Evolutionary conservation across 2,113 vertebrate species (phyloP), one percentile per base, ranked within the genome.

Genomic region (Camelus dromedarius): DNA sequence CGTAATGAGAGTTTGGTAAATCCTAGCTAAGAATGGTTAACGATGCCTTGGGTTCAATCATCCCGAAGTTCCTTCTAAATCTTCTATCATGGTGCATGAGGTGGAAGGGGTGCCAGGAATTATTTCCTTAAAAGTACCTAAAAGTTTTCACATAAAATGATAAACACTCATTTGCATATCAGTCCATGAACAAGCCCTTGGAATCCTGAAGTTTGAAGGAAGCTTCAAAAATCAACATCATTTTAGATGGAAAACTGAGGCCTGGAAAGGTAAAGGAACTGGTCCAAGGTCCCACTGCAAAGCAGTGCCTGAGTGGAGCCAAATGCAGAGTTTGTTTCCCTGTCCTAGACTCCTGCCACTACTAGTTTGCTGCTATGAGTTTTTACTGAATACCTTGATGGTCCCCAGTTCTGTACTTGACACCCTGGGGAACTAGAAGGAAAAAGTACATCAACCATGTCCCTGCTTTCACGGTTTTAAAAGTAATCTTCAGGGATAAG

Each of bases 161-260:
- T 70, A 88, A 93, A 66, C 15, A 54, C 19, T 81, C 20, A 19
- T 72, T 58, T 85, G 77, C 5, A 16, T 67, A 56, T 81, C n/a
- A 88, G 67, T 80, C 66, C 50, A 9, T 48, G 52, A 77, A 93
- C 13, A 84, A 89, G 20, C n/a, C 24, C n/a, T 96, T 89, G 91
- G 93, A 85, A 58, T 56, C 42, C 75, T 86, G 24, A 91, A 69
- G 66, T 66, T 84, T 91, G 56, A 89, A 86, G 28, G 60, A 96
- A 92, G 42, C 66, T 95, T 93, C 24, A 56, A 82, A 82, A 82
- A 89, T 69, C 52, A 79, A 8, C 72, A 72, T 92, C n/a, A 93
- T 88, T 89, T 83, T 50, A 84, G 42, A 81, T 66, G 70, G 70
- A 60, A 58, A 81, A 72, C 75, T 22, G 22, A 95, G 66, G 80